Base-by-base conservation (phyloP, 2,888 invertebrate genomes). In the Pheosia gnoma region DNA sequence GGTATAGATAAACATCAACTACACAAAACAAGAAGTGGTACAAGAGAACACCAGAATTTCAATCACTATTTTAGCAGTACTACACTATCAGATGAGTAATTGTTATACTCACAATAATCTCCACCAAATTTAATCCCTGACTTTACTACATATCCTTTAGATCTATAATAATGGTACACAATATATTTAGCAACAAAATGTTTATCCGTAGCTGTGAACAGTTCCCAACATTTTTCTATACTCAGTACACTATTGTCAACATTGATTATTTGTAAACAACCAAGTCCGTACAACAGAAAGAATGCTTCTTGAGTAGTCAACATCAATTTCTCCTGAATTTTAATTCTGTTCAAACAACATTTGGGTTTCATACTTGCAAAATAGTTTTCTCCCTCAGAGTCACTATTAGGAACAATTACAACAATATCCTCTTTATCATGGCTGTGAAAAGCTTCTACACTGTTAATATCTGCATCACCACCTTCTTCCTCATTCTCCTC, bases 81-180 rank as follows among this genome's bases (percentile, higher is more conserved):
- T 25, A 25, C 25, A 25, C 25, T 25, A 25, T 25, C 0, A 25
- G 25, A 25, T 25, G 25, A 25, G 25, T 25, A 25, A 25, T 25
- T 25, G 2, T 25, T 25, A 65, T 52, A 63, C 96, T 95, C 94
- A 98, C 98, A 91, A 89, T 95, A 98, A 86, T 98, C 96, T 5
- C 97, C 97, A 58, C 98, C 98, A 94, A 97, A 98, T 87, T 98
- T 98, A 2, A 97, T 91, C 52, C 98, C 98, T 59, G 97, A 95
- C 86, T 97, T 98, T 0, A 98, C 97, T 62, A 98, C 95, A 97
- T 98, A 99, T 54, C 97, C 98, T 87, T 97, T 97, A n/a, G 96
- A 95, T 74, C 97, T 95, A 81, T 96, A 97, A 87, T 98, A 96
- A 84, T 97, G 96, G 86, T 98, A 99, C 0, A 96, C 96, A 43